Conservation (phyloP, 2,888 invertebrate genomes). For the Nephrotoma appendiculata region DNA sequence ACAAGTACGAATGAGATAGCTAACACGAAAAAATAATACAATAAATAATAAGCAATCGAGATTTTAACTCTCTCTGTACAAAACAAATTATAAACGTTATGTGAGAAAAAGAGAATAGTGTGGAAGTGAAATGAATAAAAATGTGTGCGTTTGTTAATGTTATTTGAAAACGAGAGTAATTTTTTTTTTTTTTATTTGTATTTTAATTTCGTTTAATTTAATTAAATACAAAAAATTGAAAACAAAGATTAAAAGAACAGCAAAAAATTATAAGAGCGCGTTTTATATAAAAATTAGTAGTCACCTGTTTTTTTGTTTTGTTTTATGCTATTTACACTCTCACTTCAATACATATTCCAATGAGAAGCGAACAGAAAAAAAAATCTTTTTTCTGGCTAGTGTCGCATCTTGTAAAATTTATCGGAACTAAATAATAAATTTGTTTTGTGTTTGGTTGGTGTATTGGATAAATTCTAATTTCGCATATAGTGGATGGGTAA, state of each 20-base stretch:
- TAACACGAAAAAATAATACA: not conserved
- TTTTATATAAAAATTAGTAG: not conserved
- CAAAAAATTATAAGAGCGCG: not conserved
- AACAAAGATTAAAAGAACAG: not conserved
- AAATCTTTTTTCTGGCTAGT: not conserved
- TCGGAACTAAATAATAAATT: not conserved
- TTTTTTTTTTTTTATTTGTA: not conserved
- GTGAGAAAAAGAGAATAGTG: not conserved
- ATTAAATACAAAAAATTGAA: not conserved
- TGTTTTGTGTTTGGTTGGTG: not conserved
- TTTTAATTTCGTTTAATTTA: not conserved
- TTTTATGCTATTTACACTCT: not conserved
- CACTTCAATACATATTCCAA: no score
- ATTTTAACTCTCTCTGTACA: not conserved
- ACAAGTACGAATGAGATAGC: not conserved
- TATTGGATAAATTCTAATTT: not conserved
- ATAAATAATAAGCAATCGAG: not conserved
- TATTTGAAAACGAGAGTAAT: not conserved
- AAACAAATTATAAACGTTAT: not conserved
- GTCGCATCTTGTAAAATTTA: not conserved
- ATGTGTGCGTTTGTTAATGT: not conserved
- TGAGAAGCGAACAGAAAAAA: not conserved
- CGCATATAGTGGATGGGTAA: not conserved
- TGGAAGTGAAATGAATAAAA: not conserved
- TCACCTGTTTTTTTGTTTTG: not conserved